phyloP scores from a whole-genome alignment of 2,113 vertebrate genomes.

The Zosterops japonicus region DNA sequence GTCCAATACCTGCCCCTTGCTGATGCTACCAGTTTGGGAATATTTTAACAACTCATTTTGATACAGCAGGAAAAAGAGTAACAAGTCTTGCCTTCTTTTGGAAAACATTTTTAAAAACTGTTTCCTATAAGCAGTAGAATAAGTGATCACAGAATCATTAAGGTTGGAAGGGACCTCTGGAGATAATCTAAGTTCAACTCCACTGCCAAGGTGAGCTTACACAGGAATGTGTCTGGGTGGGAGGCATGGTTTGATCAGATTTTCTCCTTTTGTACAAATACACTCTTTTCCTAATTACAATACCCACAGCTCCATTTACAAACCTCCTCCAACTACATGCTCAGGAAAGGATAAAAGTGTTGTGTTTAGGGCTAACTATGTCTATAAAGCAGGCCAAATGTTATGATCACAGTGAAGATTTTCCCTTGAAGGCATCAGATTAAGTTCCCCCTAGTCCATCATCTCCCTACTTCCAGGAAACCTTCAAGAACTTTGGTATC shows the following conservation, averaged over 20 bases:
- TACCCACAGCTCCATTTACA: neutral
- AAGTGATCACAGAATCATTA: neutral
- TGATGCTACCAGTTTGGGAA: neutral
- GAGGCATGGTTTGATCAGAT: neutral
- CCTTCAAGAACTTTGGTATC: neutral
- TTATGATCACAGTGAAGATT: neutral
- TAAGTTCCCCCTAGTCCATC: neutral
- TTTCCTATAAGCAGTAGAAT: neutral
- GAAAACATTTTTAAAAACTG: neutral
- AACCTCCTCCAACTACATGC: neutral
- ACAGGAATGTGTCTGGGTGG: neutral
- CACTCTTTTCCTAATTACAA: neutral
- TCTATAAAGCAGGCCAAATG: neutral
- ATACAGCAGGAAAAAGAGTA: neutral
- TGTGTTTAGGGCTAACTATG: neutral
- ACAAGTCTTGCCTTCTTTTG: neutral
- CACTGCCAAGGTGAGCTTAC: neutral
- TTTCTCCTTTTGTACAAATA: neutral
- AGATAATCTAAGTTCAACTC: neutral
- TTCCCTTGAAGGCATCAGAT: neutral
- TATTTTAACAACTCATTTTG: neutral
- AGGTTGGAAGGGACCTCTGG: neutral
- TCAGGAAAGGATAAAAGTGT: neutral
- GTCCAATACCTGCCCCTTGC: neutral
- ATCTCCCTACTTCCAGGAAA: neutral